Conservation (phyloP, 2,113 vertebrate species). For the Campylorhamphus procurvoides region DNA sequence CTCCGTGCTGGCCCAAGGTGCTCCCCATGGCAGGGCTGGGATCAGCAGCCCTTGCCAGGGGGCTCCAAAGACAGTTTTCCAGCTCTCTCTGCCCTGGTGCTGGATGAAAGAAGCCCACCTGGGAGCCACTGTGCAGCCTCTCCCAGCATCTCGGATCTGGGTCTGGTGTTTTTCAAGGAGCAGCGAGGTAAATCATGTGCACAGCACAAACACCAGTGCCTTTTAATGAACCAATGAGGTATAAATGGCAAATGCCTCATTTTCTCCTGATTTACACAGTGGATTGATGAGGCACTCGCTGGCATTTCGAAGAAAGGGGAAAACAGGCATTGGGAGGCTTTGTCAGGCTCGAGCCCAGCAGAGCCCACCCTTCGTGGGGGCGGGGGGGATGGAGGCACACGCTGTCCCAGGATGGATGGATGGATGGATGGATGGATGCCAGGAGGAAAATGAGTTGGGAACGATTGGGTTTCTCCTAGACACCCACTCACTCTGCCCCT, state of each 20-base stretch:
- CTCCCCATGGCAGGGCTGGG: not conserved
- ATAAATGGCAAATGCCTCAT: constrained; percentile 15
- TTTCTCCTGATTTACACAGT: constrained; percentile 14
- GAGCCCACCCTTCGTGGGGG: not conserved
- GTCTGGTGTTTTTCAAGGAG: not conserved
- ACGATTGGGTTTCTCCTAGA: constrained; percentile 41
- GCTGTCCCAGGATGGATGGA: not conserved
- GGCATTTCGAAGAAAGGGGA: not conserved
- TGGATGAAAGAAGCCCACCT: not conserved
- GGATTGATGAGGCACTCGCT: not conserved
- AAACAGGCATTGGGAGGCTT: not conserved
- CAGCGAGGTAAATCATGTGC: not conserved
- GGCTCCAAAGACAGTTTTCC: not conserved
- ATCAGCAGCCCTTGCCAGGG: not conserved
- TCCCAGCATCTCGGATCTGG: not conserved
- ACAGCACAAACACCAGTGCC: not conserved
- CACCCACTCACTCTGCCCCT: constrained; percentile 23
- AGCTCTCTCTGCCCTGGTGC: not conserved
- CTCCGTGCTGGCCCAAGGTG: not conserved
- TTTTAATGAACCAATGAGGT: not conserved
- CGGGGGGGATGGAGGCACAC: not conserved
- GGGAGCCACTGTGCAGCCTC: not conserved
- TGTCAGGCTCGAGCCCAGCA: not conserved
- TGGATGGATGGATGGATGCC: constrained; percentile 11
- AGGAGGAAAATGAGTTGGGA: not conserved